Evolutionary conservation across 2,888 invertebrate species (phyloP), one percentile per base, ranked within the genome.

Genomic region (Micoletzkya japonica): DNA sequence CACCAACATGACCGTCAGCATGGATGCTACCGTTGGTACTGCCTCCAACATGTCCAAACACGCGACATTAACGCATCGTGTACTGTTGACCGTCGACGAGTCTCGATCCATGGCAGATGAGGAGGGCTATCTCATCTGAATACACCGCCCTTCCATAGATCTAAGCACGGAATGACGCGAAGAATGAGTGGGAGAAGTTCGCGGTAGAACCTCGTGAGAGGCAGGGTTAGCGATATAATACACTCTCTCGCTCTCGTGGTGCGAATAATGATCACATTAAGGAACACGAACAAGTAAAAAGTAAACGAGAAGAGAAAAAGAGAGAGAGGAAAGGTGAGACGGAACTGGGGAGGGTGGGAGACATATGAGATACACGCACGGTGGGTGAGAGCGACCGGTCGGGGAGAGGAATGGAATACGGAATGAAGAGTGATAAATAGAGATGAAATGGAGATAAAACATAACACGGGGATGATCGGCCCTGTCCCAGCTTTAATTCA

Each of bases 1-100:
- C 52, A 80, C 82, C 77, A 84, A 74, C 82, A 84, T 84, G 20
- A 84, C 84, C 34, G 79, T 78, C 32, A 84, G 76, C 80, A 82
- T 79, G n/a, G 79, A 81, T 7, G 83, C 79, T 32, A 83, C 76
- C 7, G 82, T 84, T 54, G 81, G 73, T 20, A 82, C 74, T 4
- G 84, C 84, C 32, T 79, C 74, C 50, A 75, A 74, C 0, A 77
- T 63, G 24, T 74, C 72, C 54, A 79, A 73, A 66, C 78, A 79
- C 34, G 76, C 77, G 10, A 79, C 76, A 54, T 74, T 74, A 2
- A 74, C 72, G 54, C 73, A 73, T 54, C 63, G 72, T 63, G 74
- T 72, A 58, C 72, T 44, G 44, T n/a, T n/a, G n/a, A n/a, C n/a
- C n/a, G n/a, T n/a, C n/a, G n/a, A n/a, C n/a, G n/a, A n/a, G n/a